Conservation (phyloP, 2,888 invertebrate species). For the Frankliniella fusca region DNA sequence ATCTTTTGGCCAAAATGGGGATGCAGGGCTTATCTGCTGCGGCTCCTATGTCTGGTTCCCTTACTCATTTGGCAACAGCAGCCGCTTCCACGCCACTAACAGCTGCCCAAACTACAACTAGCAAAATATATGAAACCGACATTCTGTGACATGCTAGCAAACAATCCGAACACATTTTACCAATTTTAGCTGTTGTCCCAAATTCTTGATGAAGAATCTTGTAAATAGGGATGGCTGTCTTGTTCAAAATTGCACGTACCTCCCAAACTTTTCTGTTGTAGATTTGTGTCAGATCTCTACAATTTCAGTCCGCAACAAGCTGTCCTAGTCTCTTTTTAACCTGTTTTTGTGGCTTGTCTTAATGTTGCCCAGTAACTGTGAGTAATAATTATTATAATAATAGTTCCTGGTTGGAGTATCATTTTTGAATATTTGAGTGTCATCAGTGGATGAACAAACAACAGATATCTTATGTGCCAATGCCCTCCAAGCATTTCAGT, state of each 20-base stretch:
- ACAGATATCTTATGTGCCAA: background rate
- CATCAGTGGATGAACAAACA: background rate
- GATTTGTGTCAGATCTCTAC: too few species aligned
- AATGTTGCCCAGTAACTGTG: background rate
- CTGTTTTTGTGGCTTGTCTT: background rate
- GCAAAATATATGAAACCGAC: conserved; percentile 87
- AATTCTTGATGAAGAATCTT: background rate
- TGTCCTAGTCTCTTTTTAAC: background rate
- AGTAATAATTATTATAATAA: background rate
- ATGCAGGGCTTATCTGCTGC: conserved; percentile 55
- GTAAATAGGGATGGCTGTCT: background rate
- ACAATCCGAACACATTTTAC: background rate
- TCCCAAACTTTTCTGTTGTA: background rate
- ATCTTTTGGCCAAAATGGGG: conserved; percentile 77
- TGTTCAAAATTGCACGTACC: background rate
- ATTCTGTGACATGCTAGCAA: conserved; percentile 71
- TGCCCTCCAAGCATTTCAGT: background rate
- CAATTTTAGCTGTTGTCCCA: background rate
- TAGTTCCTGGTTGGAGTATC: background rate
- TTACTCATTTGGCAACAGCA: conserved; percentile 57
- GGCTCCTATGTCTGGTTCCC: conserved; percentile 57
- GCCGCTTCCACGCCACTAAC: conserved; percentile 34
- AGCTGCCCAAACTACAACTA: conserved; percentile 53
- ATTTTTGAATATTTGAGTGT: background rate
- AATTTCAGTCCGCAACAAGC: background rate